These are phyloP conservation scores for Montipora capitata DNA, from an alignment of 92 coral and sea anemone species.

Conservation along the genomic window DNA sequence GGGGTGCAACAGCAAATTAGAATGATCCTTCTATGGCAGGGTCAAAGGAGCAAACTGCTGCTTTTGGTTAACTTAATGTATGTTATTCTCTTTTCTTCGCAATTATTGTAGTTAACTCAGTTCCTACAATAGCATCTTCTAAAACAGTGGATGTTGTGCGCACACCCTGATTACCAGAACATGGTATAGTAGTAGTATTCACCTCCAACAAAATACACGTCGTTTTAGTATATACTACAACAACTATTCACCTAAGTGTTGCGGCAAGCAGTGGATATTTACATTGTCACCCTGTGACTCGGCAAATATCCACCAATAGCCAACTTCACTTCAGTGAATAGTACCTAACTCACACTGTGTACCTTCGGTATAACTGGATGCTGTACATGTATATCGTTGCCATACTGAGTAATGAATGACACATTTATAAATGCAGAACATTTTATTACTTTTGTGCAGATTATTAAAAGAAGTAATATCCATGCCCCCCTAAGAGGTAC, in stretches of 20 bases:
- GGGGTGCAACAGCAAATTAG: slow-evolving; percentile 35
- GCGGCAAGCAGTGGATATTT: not conserved
- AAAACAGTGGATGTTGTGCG: slow-evolving; percentile 9
- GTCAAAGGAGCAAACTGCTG: slow-evolving; percentile 21
- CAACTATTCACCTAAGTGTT: slow-evolving; percentile 20
- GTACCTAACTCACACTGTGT: slow-evolving; percentile 24
- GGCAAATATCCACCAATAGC: slow-evolving; percentile 20
- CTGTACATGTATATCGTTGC: slow-evolving; percentile 19
- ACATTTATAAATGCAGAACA: slow-evolving; percentile 16
- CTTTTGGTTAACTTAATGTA: slow-evolving; percentile 10
- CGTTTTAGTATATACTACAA: not conserved
- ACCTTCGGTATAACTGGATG: slow-evolving; percentile 37
- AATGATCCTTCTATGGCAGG: slow-evolving; percentile 31
- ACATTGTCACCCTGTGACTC: slow-evolving; percentile 25
- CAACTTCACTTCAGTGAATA: not conserved
- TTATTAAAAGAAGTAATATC: not conserved
- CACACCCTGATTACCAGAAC: slow-evolving; percentile 9
- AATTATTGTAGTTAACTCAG: slow-evolving; percentile 28
- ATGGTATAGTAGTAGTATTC: slow-evolving; percentile 20
- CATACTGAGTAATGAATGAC: slow-evolving; percentile 10
- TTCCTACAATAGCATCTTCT: slow-evolving; percentile 23
- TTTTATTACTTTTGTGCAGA: not conserved
- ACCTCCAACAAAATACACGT: slow-evolving; percentile 12
- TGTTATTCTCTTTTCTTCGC: slow-evolving; percentile 25
- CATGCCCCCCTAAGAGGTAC: not conserved